Evolutionary conservation across 2,888 invertebrate species (phyloP).

Genomic region (Automeris io): DNA sequence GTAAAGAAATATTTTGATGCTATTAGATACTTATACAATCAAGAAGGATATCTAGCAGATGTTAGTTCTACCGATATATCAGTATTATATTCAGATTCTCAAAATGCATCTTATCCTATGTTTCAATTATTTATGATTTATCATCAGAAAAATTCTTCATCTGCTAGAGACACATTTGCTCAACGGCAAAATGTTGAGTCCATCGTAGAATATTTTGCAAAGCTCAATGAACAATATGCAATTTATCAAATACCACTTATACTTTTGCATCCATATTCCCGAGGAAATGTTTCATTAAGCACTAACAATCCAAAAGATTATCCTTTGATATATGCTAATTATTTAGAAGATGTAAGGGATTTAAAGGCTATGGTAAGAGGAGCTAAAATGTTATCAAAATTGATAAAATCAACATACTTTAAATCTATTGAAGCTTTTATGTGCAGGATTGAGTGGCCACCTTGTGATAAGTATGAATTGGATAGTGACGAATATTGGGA

Average conservation of each 20-base stretch:
- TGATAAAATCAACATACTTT: constrained; percentile 13
- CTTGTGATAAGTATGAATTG: constrained; percentile 16
- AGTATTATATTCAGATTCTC: constrained; percentile 14
- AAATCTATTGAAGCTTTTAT: constrained; percentile 14
- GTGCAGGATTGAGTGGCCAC: constrained; percentile 14
- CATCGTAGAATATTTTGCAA: constrained; percentile 11
- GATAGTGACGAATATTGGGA: constrained; percentile 19
- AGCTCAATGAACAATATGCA: constrained; percentile 10
- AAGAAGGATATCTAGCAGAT: constrained; percentile 9
- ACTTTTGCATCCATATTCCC: constrained; percentile 19
- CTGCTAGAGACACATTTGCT: constrained; percentile 7
- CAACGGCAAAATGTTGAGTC: constrained; percentile 9
- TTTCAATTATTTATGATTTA: constrained; percentile 13
- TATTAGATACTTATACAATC: constrained; percentile 12
- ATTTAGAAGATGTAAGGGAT: constrained; percentile 14
- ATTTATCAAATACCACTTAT: constrained; percentile 12
- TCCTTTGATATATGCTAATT: constrained; percentile 16
- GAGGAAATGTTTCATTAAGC: constrained; percentile 16
- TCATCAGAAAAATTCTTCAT: constrained; percentile 9
- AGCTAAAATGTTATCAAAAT: constrained; percentile 13
- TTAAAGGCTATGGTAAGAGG: constrained; percentile 12
- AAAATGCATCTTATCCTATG: constrained; percentile 11
- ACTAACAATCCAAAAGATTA: constrained; percentile 13
- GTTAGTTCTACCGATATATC: constrained; percentile 13
- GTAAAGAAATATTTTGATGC: constrained; percentile 6